Percentiles rank a stretch among this genome's conserved stretches.
Conservation (phyloP, 2,888 invertebrate genomes). For the Eilema sororculum region DNA sequence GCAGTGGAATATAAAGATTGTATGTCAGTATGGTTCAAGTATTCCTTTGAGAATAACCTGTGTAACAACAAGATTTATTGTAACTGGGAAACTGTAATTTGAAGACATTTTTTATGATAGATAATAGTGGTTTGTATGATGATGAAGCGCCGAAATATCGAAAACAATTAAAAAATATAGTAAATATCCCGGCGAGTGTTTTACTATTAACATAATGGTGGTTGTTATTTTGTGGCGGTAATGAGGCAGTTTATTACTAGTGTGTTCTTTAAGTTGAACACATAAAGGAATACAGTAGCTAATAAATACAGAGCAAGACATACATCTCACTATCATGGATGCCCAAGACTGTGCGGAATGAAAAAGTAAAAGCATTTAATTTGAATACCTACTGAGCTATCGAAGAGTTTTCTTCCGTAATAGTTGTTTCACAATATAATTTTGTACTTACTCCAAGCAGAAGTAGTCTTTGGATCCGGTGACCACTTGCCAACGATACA, state of each 20-base stretch:
- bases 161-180: no score
- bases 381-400: no score
- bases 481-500: constrained; percentile 96
- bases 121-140: no score
- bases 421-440: neutral
- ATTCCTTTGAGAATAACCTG: constrained; percentile 10
- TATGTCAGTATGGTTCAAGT: constrained; percentile 11
- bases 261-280: neutral
- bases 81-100: neutral
- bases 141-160: no score
- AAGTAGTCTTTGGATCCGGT: constrained; percentile 90
- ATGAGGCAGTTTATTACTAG: neutral
- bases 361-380: no score
- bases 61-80: constrained; percentile 24
- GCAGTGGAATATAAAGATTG: constrained; percentile 28
- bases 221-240: neutral
- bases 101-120: neutral
- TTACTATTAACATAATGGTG: neutral
- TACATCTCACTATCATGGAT: no score
- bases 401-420: no score
- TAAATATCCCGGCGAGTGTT: no score
- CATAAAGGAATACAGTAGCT: neutral
- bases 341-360: no score
- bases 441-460: constrained; percentile 89
- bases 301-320: no score